Evolutionary conservation across 1,140 invertebrate species (phyloP), one percentile per base, ranked within the genome.

Genomic region (Brachionus rubens): DNA sequence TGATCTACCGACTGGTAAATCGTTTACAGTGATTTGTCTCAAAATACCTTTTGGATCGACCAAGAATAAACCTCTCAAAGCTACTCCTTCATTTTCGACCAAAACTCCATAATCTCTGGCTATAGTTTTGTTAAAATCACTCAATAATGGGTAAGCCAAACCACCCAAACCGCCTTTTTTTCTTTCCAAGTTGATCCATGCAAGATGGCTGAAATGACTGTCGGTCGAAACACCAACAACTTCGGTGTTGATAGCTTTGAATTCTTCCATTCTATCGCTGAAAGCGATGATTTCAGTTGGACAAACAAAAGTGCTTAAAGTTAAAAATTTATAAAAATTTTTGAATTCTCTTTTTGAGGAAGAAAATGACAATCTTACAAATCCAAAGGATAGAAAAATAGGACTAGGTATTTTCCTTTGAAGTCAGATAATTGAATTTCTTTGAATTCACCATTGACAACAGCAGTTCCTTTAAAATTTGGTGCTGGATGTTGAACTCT

Each of bases 301-400:
- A 80, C 94, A 96, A 0, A 96, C 93, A 87, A 96, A 96, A 4
- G 93, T 96, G 82, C 68, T 72, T 50, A 36, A 19, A 50, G n/a
- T 65, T 43, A 68, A 28, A 68, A 68, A 43, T n/a, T 9, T 30
- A 68, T 21, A 16, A 46, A 26, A 26, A 6, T 21, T 30, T 47
- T 47, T 12, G 21, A 16, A 7, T n/a, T n/a, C n/a, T n/a, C n/a
- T n/a, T n/a, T n/a, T n/a, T n/a, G n/a, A n/a, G n/a, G n/a, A n/a
- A n/a, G n/a, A n/a, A n/a, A n/a, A n/a, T n/a, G n/a, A 30, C 3
- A 33, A 50, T 12, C 41, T 70, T 54, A 72, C 68, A 98, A 98
- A 81, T 98, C 94, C 56, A 96, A 85, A 0, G 94, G 94, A 81
- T 97, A 98, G 88, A 98, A 98, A 87, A 97, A 96, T 0, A 97